Conservation (phyloP, 2,113 vertebrate species). For the Alaudala cheleensis region DNA sequence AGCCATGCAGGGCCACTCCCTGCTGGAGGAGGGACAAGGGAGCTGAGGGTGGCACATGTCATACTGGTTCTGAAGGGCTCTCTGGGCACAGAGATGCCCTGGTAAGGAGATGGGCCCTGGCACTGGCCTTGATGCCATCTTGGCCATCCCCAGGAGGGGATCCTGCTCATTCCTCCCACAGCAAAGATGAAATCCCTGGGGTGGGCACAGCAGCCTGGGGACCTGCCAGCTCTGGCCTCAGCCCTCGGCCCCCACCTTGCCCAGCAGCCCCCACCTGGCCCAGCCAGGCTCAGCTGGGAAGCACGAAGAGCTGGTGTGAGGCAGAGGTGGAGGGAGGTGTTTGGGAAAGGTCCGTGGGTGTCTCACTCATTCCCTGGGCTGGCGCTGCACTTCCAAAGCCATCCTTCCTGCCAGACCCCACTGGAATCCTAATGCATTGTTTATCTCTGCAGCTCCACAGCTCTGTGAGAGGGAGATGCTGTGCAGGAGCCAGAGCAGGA, state of each 20-base stretch:
- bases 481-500: slow-evolving; percentile 39
- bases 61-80: neutral
- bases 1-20: accelerated
- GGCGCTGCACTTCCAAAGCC: neutral
- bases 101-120: neutral
- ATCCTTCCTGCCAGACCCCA: neutral
- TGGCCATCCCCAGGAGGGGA: neutral
- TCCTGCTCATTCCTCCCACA: neutral
- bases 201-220: neutral
- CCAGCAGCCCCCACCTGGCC: neutral
- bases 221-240: neutral
- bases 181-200: neutral
- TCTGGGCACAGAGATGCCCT: neutral
- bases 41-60: neutral
- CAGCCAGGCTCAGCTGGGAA: neutral
- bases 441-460: slow-evolving; percentile 69
- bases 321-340: neutral
- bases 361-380: neutral
- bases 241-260: neutral
- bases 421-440: slow-evolving; percentile 69
- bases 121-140: neutral
- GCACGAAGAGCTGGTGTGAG: neutral
- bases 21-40: neutral
- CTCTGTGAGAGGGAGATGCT: slow-evolving; percentile 54
- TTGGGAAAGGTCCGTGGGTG: neutral